phyloP scores from a whole-genome alignment of 2,888 invertebrate genomes.

The Amphimallon solstitiale region DNA sequence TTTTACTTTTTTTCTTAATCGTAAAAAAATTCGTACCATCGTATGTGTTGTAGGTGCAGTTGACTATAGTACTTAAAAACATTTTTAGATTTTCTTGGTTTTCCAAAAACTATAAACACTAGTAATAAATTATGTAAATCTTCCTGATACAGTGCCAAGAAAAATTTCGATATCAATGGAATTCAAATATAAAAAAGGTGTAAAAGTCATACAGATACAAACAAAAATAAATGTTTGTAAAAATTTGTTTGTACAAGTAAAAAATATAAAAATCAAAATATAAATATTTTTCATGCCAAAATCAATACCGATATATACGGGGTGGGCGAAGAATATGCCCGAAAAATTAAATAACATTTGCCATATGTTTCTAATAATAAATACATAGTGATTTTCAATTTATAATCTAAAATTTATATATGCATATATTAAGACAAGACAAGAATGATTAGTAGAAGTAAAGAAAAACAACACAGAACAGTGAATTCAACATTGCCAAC shows the following conservation, averaged over 20 bases:
- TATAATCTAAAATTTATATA: neutral
- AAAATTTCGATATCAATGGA: constrained; percentile 19
- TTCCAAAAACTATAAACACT: constrained; percentile 21
- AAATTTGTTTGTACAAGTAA: neutral
- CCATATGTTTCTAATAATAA: too few species aligned
- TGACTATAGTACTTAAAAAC: neutral
- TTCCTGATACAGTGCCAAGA: constrained; percentile 16
- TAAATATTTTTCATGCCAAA: too few species aligned
- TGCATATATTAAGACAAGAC: constrained; percentile 2
- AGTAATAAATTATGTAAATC: constrained; percentile 4
- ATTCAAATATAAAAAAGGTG: constrained; percentile 7
- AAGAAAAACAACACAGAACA: constrained; percentile 17
- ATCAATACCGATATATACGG: too few species aligned
- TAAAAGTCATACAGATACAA: neutral
- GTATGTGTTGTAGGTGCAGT: neutral
- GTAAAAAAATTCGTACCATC: neutral
- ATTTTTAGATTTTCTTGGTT: constrained; percentile 18
- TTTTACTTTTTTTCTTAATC: too few species aligned
- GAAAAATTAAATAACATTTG: too few species aligned
- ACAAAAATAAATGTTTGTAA: too few species aligned
- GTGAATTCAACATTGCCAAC: constrained; percentile 31
- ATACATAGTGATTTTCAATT: too few species aligned
- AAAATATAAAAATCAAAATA: too few species aligned
- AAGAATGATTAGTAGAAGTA: constrained; percentile 18
- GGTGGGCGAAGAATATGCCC: too few species aligned